Conservation (phyloP, 2,797 vertebrate species). For the Premnoplex brunnescens region DNA sequence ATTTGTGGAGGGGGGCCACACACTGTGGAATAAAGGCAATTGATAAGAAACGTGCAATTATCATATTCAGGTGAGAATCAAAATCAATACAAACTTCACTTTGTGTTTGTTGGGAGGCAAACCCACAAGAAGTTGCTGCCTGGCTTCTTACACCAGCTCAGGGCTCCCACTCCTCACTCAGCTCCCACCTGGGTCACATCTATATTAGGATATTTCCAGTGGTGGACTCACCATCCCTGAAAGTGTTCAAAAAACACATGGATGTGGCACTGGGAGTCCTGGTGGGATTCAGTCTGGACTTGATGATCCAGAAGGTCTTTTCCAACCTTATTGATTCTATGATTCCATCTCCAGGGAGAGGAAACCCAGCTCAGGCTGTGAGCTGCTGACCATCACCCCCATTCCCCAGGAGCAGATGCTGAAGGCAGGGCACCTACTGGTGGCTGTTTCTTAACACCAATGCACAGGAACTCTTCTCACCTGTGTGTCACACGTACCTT, state of each 20-base stretch:
- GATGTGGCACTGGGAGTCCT: not conserved
- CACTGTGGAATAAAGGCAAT: not conserved
- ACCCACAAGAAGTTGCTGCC: not conserved
- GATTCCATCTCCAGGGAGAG: not conserved
- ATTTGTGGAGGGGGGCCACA: not conserved
- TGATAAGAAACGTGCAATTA: fast-evolving
- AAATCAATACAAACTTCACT: not conserved
- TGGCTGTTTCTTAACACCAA: not conserved
- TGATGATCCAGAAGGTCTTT: not conserved
- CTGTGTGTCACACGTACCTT: not conserved
- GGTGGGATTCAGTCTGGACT: not conserved
- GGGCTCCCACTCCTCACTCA: not conserved
- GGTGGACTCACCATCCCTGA: not conserved
- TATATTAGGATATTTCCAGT: not conserved
- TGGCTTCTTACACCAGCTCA: not conserved
- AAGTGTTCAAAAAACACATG: not conserved
- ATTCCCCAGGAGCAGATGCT: not conserved
- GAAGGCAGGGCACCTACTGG: not conserved
- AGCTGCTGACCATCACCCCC: fast-evolving
- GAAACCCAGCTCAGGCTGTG: not conserved
- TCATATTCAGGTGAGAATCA: not conserved
- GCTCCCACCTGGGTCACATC: not conserved
- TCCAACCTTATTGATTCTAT: not conserved
- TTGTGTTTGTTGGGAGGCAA: fast-evolving
- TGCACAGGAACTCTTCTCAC: fast-evolving